phyloP scores from a whole-genome alignment of 2,797 vertebrate species.

The Cryptoprocta ferox region DNA sequence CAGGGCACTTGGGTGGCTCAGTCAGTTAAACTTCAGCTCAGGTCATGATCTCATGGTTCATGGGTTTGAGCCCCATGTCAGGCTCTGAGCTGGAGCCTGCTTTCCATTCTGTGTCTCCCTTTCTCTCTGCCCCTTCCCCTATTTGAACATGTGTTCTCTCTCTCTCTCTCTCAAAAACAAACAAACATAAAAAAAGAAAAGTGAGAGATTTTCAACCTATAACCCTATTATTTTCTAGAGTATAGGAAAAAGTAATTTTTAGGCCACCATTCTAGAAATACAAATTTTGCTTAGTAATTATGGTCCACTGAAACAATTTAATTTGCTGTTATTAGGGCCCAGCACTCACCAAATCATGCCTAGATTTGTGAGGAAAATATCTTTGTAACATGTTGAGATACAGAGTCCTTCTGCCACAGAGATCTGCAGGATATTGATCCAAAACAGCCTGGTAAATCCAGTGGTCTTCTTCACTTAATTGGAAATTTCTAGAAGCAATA shows the following conservation, averaged over 20 bases:
- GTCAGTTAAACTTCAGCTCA: too few relatives aligned
- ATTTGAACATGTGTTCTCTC: too few relatives aligned
- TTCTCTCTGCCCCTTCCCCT: too few relatives aligned
- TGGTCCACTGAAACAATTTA: constrained; percentile 13
- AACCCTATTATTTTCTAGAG: constrained; percentile 10
- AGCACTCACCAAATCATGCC: constrained; percentile 92
- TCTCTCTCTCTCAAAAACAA: too few relatives aligned
- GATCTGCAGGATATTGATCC: constrained; percentile 89
- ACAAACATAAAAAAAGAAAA: too few relatives aligned
- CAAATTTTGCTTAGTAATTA: not conserved
- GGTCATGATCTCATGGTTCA: too few relatives aligned
- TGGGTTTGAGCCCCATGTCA: too few relatives aligned
- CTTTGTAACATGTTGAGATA: constrained; percentile 93
- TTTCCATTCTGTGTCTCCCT: too few relatives aligned
- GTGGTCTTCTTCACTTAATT: constrained; percentile 91
- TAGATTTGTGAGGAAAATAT: constrained; percentile 91
- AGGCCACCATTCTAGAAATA: not conserved
- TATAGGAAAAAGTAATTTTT: not conserved
- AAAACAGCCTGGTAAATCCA: constrained; percentile 89
- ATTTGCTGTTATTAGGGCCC: not conserved
- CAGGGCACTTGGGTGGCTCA: too few relatives aligned
- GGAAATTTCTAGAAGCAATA: constrained; percentile 87
- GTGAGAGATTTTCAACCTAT: not conserved
- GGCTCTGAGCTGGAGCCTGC: too few relatives aligned
- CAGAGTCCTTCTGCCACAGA: constrained; percentile 89